These are phyloP conservation scores for Pyrrhosoma nymphula DNA, from an alignment of 2,888 invertebrate species.

Conservation along the genomic window DNA sequence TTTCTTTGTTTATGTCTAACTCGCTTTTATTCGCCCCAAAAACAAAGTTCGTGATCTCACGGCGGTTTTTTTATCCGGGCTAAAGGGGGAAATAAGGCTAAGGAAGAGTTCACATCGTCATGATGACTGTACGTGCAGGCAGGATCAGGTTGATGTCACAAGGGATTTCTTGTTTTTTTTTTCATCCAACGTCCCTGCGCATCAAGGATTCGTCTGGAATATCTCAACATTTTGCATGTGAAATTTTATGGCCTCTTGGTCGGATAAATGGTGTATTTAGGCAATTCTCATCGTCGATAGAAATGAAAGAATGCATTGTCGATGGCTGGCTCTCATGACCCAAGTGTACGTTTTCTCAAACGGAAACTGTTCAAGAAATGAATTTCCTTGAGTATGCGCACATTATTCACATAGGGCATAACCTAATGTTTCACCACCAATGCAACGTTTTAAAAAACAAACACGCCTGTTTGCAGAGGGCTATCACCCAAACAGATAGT, in stretches of 20 bases:
- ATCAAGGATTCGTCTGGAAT: not conserved
- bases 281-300: not conserved
- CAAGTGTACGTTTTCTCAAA: too few species aligned
- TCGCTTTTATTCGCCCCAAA: conserved; percentile 7
- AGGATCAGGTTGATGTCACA: not conserved
- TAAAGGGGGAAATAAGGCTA: not conserved
- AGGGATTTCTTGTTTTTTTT: not conserved
- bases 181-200: not conserved
- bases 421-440: too few species aligned
- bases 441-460: too few species aligned
- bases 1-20: conserved; percentile 41
- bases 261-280: not conserved
- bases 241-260: not conserved
- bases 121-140: not conserved
- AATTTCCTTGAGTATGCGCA: too few species aligned
- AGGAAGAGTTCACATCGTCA: conserved; percentile 27
- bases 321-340: not conserved
- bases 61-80: not conserved
- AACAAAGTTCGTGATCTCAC: conserved; percentile 46
- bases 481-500: too few species aligned
- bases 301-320: not conserved
- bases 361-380: too few species aligned
- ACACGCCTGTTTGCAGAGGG: too few species aligned
- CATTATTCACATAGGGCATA: too few species aligned
- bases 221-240: not conserved